phyloP scores from a whole-genome alignment of 2,888 invertebrate species.

The Auanema freiburgensis region DNA sequence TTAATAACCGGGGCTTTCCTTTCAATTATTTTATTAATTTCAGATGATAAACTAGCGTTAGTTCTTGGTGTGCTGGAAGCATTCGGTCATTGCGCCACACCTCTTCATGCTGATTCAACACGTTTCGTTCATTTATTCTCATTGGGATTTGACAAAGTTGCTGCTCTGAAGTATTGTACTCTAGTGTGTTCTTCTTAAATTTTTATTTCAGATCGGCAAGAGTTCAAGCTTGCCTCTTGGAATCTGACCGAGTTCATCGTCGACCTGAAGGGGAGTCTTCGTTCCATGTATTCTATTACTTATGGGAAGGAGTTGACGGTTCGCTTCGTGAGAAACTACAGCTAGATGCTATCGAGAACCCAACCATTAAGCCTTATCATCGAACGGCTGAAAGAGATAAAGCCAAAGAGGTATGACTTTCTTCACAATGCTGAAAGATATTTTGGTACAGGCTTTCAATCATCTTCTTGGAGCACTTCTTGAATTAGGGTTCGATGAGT shows the following conservation, averaged over 20 bases:
- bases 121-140: constrained; percentile 88
- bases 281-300: constrained; percentile 75
- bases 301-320: constrained; percentile 74
- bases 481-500: constrained; percentile 76
- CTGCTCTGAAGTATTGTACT: constrained; percentile 47
- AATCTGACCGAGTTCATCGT: constrained; percentile 76
- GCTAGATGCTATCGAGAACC: constrained; percentile 79
- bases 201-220: constrained; percentile 37
- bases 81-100: constrained; percentile 85
- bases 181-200: constrained; percentile 6
- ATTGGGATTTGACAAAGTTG: constrained; percentile 88
- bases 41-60: constrained; percentile 82
- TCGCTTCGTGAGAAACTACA: constrained; percentile 70
- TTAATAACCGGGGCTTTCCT: too few species aligned
- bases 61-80: constrained; percentile 82
- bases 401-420: constrained; percentile 28
- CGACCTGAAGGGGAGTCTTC: constrained; percentile 75
- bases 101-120: constrained; percentile 84
- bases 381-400: constrained; percentile 67
- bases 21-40: constrained; percentile 8
- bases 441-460: constrained; percentile 78
- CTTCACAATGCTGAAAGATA: too few species aligned
- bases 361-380: constrained; percentile 79
- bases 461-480: constrained; percentile 80
- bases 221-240: constrained; percentile 74